Evolutionary conservation across 2,113 vertebrate species (phyloP).

Genomic region (Osmerus eperlanus): DNA sequence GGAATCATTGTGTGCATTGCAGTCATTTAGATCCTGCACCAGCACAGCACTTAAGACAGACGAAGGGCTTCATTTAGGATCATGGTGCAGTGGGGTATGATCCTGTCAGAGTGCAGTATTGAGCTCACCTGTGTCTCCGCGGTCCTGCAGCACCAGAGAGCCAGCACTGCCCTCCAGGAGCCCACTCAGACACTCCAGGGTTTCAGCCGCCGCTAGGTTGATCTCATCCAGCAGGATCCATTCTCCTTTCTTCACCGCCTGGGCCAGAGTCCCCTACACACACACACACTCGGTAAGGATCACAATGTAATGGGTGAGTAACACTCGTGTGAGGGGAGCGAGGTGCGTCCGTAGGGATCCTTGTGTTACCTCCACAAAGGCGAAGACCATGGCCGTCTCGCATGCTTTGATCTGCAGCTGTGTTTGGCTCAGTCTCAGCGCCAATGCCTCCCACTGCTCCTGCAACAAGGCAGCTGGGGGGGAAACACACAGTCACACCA

Average conservation of each 20-base stretch:
- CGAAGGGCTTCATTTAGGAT: neutral
- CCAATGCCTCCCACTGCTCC: constrained; percentile 88
- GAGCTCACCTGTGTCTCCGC: constrained; percentile 87
- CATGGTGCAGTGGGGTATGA: neutral
- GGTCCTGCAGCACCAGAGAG: constrained; percentile 89
- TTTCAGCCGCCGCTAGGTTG: constrained; percentile 93
- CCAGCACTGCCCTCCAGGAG: constrained; percentile 88
- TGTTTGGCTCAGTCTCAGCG: constrained; percentile 84
- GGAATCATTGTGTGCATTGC: no score
- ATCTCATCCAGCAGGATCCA: constrained; percentile 98
- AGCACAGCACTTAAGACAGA: no score
- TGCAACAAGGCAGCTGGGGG: constrained; percentile 77
- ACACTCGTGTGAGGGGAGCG: neutral
- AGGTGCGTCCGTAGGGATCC: neutral
- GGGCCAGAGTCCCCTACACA: constrained; percentile 86
- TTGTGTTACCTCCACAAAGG: constrained; percentile 91
- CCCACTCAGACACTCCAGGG: constrained; percentile 92
- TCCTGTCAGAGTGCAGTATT: no score
- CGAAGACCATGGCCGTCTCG: constrained; percentile 88
- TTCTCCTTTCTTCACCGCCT: constrained; percentile 92
- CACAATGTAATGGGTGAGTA: neutral
- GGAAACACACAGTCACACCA: neutral
- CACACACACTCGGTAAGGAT: neutral
- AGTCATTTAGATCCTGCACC: no score
- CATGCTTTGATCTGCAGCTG: constrained; percentile 93